Base-by-base conservation (phyloP, 2,113 vertebrate species). In the Parus major region DNA sequence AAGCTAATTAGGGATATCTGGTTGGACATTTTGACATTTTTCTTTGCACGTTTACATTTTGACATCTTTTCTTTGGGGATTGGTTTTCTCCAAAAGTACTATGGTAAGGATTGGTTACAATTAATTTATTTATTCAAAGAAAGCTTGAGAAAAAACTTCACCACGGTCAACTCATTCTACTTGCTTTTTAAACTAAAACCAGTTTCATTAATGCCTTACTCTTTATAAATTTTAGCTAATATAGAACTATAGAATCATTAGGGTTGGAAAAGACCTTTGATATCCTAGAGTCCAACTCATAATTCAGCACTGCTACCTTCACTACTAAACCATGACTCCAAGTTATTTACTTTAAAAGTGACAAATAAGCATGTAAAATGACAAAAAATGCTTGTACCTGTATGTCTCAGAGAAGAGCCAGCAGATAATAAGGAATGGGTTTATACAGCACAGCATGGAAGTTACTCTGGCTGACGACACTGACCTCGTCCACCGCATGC, bases 401-500 rank as follows among this genome's bases (percentile, higher is more conserved):
- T 10, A 80, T 21, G 27, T 56, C 27, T 36, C 10, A 13, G 28
- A 68, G 41, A 57, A 80, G 41, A 47, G 41, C 27, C 41, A 66
- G 41, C 41, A 56, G 41, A 12, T 10, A 46, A 46, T 50, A 66
- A 15, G 50, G n/a, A 66, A 33, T n/a, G 33, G n/a, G 16, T 68
- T 56, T 27, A 33, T 68, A 46, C 12, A 47, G 27, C 56, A 22
- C n/a, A 47, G 41, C 22, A 20, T 39, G 41, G n/a, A 56, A 20
- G 21, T 66, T 46, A 31, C 15, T 36, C 77, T 56, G 50, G n/a
- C 27, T 66, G 27, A 20, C 1, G 1, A 33, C 49, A 68, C 27
- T 0, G 0, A 31, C n/a, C n/a, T 81, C 0, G 0, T 56, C 27
- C 52, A 68, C 21, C 13, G n/a, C 2, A 0, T 31, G 61, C 21